Evolutionary conservation across 2,113 vertebrate species (phyloP), one percentile per base, ranked within the genome.

Genomic region (Heloderma charlesbogerti): DNA sequence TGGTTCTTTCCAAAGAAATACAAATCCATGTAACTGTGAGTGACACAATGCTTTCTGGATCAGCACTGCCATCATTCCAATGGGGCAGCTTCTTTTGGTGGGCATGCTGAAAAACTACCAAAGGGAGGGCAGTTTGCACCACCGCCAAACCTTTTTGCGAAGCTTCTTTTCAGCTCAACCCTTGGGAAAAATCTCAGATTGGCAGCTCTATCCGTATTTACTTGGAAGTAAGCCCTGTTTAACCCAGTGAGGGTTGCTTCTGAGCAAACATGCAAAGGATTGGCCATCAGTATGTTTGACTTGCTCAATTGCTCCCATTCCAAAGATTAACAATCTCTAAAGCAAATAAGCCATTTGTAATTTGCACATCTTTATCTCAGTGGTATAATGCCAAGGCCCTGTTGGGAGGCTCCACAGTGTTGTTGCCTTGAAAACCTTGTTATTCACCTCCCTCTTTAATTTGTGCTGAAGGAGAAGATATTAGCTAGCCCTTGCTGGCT

Each of bases 381-480:
- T 79, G 72, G 63, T 86, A 86, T 71, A 90, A 80, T 54, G 60
- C 66, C 66, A 54, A 79, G 45, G 67, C 74, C 22, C 83, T 90
- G 45, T 78, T 57, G 84, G 83, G 31, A 90, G 75, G 18, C 27
- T 88, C 7, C 57, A 54, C 54, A 93, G 86, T 89, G 84, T 91
- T 16, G 78, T 18, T 88, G 48, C 87, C 90, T 87, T 85, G 83
- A 93, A 92, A 80, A 37, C 54, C 80, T 87, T 75, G 60, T 0
- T 0, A n/a, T 60, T 67, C 84, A 91, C 25, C 87, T 94, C 84
- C 82, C 77, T 82, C 93, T 96, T 93, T 83, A 54, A 87, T 71
- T 60, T 67, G 34, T 86, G 91, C 93, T 92, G 93, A 94, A 93
- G 92, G 77, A 87, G 43, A 81, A 75, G 79, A 34, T 82, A 91